Base-by-base conservation (phyloP, 2,113 vertebrate genomes). In the Opisthocomus hoazin region DNA sequence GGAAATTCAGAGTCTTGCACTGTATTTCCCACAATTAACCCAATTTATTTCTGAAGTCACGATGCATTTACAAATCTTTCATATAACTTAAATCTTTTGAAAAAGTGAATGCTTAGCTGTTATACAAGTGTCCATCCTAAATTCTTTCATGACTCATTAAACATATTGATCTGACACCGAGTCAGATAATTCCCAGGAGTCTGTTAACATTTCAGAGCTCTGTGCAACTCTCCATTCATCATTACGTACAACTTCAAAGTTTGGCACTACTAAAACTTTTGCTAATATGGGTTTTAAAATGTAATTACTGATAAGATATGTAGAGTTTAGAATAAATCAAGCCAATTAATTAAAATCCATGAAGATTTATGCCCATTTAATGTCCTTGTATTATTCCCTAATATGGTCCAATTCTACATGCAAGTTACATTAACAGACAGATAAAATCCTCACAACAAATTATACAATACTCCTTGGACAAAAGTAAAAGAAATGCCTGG, bases 81-180 rank as follows among this genome's bases (percentile, higher is more conserved):
- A 43, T 77, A 39, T 60, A 92, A 82, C 87, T 90, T 34, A 39
- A 88, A 89, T 89, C 91, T 92, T 97, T 78, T 81, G 71, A 80
- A 91, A 96, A 89, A 96, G 80, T 16, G 29, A 84, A 77, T 39
- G 80, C 71, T 95, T 46, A 84, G 81, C 90, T 96, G 94, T 73
- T 85, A 48, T 26, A 43, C 12, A 96, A 89, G 92, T 41, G 69
- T 94, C 87, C 80, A 39, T 14, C 54, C 66, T 78, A 82, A 97
- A 93, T 65, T 90, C 81, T 96, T 96, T 84, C 30, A 75, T 12
- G 84, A 76, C 92, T 97, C 96, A 93, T 95, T 91, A 96, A 97
- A 94, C 82, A 97, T 75, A 96, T 4, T 78, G 82, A 96, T 91
- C 95, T 97, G 97, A 97, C 97, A 98, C 63, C 22, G 66, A 85